Conservation (phyloP, 2,797 vertebrate species). For the Danio aesculapii region DNA sequence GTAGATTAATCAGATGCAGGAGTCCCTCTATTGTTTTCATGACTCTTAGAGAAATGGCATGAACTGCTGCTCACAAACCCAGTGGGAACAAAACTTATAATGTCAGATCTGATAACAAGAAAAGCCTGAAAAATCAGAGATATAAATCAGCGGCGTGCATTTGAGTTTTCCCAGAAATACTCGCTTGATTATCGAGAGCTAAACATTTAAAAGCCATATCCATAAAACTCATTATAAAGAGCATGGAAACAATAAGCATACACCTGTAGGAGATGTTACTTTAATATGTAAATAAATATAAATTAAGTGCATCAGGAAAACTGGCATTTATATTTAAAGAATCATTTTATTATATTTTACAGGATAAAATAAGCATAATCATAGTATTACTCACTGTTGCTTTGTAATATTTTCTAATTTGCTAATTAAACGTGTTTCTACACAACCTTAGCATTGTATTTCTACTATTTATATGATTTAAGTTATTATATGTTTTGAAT, state of each 20-base stretch:
- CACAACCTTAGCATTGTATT: no score
- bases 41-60: conserved; percentile 64
- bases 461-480: no score
- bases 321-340: no score
- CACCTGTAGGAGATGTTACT: neutral
- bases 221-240: conserved; percentile 12
- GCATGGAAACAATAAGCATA: neutral
- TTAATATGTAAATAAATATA: no score
- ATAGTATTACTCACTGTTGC: no score
- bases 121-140: neutral
- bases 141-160: conserved; percentile 1
- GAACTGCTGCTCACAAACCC: conserved; percentile 57
- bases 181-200: neutral
- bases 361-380: no score
- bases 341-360: no score
- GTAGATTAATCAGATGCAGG: conserved; percentile 75
- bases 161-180: conserved; percentile 39
- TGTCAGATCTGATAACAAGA: conserved; percentile 34
- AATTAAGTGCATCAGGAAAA: no score
- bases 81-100: conserved; percentile 37
- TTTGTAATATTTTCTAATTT: no score
- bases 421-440: no score
- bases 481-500: no score
- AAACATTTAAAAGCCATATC: neutral
- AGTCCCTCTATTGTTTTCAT: conserved; percentile 58